A percentile compares a stretch with the other conserved stretches of the same genome.
These are phyloP conservation scores for Brachionus paranguensis DNA, from an alignment of 1,140 invertebrate species.

Conservation along the genomic window DNA sequence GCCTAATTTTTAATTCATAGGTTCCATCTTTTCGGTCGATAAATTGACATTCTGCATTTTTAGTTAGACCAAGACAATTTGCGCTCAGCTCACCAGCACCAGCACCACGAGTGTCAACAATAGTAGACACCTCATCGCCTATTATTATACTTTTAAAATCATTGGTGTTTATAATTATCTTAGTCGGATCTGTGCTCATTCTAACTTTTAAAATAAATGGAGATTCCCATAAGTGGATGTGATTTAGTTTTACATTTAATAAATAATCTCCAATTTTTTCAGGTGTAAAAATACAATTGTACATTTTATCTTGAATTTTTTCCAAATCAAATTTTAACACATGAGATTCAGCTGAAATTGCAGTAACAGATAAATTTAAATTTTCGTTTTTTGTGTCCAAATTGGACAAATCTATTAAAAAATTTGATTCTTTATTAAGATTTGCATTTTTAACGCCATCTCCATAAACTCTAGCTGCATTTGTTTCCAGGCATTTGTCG, in stretches of 20 bases:
- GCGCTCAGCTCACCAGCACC: constrained; percentile 86
- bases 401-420: constrained; percentile 90
- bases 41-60: constrained; percentile 85
- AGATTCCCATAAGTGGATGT: constrained; percentile 76
- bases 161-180: constrained; percentile 63
- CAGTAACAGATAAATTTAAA: constrained; percentile 68
- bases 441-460: constrained; percentile 78
- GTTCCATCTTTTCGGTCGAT: constrained; percentile 96
- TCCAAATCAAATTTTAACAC: constrained; percentile 45
- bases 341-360: constrained; percentile 62
- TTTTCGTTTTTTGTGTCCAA: constrained; percentile 58
- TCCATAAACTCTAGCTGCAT: constrained; percentile 56
- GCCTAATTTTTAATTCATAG: constrained; percentile 86
- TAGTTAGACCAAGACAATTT: constrained; percentile 83
- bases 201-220: constrained; percentile 81
- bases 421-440: constrained; percentile 81
- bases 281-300: constrained; percentile 81
- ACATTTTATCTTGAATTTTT: constrained; percentile 66
- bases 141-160: constrained; percentile 83
- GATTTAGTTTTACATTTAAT: constrained; percentile 85
- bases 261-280: constrained; percentile 64
- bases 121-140: constrained; percentile 83
- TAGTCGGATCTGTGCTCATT: constrained; percentile 66
- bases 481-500: neutral
- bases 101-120: constrained; percentile 89